phyloP scores from a whole-genome alignment of 2,113 vertebrate genomes.

The Laticauda colubrina region DNA sequence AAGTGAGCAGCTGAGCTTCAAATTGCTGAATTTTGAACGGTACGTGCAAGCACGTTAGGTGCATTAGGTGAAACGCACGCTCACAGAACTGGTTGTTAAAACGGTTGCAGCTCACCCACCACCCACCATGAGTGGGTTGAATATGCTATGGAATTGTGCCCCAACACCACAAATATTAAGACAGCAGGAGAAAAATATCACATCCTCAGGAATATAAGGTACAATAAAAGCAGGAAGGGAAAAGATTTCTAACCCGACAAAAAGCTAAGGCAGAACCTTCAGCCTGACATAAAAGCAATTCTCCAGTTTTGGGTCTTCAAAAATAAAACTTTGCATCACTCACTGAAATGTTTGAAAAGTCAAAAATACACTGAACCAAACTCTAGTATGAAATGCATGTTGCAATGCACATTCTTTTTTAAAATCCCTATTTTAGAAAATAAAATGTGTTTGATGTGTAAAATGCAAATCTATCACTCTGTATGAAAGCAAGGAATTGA shows the following conservation, averaged over 20 bases:
- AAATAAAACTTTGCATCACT: background rate
- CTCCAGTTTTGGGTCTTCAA: accelerated
- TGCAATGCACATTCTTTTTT: background rate
- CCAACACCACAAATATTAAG: too few species aligned
- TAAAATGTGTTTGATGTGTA: background rate
- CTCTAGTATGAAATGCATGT: background rate
- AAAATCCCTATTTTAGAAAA: background rate
- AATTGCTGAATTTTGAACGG: too few species aligned
- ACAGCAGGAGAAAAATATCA: too few species aligned
- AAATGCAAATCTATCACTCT: background rate
- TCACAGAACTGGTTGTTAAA: too few species aligned
- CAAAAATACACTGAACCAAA: background rate
- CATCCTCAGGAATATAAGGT: too few species aligned
- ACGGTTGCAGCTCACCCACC: too few species aligned
- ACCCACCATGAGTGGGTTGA: too few species aligned
- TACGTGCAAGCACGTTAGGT: too few species aligned
- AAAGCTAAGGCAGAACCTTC: background rate
- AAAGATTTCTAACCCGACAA: background rate
- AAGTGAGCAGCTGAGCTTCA: too few species aligned
- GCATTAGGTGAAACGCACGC: too few species aligned
- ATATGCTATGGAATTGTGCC: too few species aligned
- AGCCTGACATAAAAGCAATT: background rate
- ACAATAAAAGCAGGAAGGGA: background rate
- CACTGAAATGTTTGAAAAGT: background rate
- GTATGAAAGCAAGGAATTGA: background rate